Percentiles rank a stretch among this genome's conserved stretches.
These are phyloP conservation scores for Mus spretus DNA, from an alignment of 2,797 vertebrate genomes.

Conservation along the genomic window DNA sequence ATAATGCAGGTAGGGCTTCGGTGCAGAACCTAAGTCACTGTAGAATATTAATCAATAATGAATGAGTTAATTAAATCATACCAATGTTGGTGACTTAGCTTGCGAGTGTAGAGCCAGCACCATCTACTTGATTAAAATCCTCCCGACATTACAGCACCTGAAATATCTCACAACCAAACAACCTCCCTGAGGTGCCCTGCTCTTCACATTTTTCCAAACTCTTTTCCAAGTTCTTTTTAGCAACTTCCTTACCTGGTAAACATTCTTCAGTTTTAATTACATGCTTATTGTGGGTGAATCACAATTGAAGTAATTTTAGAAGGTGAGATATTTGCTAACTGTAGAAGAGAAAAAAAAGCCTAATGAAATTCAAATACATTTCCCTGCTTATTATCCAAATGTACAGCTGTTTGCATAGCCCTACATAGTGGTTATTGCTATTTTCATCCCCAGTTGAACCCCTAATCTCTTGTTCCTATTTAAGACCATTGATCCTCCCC, in stretches of 20 bases:
- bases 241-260: constrained; percentile 77
- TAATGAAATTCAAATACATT: constrained; percentile 80
- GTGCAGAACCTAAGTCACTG: constrained; percentile 17
- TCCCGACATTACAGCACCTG: neutral
- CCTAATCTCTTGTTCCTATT: constrained; percentile 69
- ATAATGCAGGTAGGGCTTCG: neutral
- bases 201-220: constrained; percentile 57
- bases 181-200: constrained; percentile 36
- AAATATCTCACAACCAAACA: constrained; percentile 63
- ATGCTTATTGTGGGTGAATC: constrained; percentile 79
- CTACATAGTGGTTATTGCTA: constrained; percentile 75
- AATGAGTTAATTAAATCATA: neutral
- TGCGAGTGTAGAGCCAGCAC: neutral
- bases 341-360: constrained; percentile 37
- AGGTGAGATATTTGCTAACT: constrained; percentile 81
- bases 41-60: neutral
- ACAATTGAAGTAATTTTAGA: constrained; percentile 83
- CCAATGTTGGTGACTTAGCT: neutral
- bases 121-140: constrained; percentile 35
- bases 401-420: constrained; percentile 77
- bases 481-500: constrained; percentile 65
- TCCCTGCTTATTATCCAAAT: constrained; percentile 80
- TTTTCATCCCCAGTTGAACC: constrained; percentile 72
- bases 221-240: constrained; percentile 59
- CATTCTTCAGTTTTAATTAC: constrained; percentile 79